Conservation (phyloP, 2,113 vertebrate genomes). For the Butastur rufipennis region DNA sequence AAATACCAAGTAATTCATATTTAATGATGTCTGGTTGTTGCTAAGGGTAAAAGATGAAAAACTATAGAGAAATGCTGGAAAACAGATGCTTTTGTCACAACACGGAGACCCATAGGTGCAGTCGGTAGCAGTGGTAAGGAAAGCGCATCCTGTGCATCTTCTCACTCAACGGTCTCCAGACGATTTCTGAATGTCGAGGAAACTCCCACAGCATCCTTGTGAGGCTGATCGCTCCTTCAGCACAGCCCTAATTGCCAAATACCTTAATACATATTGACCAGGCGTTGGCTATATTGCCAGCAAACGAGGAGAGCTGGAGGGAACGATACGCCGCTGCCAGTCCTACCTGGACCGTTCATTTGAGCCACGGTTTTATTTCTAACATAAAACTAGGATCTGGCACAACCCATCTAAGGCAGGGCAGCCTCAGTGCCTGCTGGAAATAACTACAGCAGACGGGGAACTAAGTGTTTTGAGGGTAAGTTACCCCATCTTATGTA, state of each 20-base stretch:
- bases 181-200: fast-evolving
- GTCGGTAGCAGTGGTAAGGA: not conserved
- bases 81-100: not conserved
- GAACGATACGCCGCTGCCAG: fast-evolving
- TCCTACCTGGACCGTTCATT: not conserved
- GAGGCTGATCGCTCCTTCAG: not conserved
- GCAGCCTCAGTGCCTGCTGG: not conserved
- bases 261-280: not conserved
- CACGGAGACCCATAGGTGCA: not conserved
- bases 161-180: not conserved
- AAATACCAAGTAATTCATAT: not conserved
- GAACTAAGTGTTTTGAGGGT: not conserved
- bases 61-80: not conserved
- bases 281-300: not conserved
- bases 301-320: not conserved
- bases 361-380: not conserved
- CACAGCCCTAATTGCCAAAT: not conserved
- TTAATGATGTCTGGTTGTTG: not conserved
- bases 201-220: not conserved
- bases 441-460: fast-evolving
- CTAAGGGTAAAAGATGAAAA: not conserved
- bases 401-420: not conserved
- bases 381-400: not conserved
- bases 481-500: not conserved
- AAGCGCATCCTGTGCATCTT: not conserved